Conservation (phyloP, 2,888 invertebrate genomes). For the Sicus ferrugineus region DNA sequence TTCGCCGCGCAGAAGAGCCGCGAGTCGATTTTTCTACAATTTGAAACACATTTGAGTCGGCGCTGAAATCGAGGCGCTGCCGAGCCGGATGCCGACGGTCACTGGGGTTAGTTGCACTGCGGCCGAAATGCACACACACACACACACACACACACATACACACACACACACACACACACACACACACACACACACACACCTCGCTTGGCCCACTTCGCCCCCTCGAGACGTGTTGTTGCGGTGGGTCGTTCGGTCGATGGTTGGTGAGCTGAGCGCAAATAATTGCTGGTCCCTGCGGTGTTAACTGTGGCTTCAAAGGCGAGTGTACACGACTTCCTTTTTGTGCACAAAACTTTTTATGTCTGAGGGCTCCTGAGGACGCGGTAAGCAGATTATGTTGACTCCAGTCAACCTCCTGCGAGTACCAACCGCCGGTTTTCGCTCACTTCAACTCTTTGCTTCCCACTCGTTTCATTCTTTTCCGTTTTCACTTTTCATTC, state of each 20-base stretch:
- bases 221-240: background rate
- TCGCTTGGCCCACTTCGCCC: too few relatives aligned
- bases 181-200: background rate
- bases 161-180: background rate
- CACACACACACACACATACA: background rate
- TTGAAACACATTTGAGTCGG: too few relatives aligned
- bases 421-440: background rate
- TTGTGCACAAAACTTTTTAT: background rate
- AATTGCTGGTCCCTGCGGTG: conserved; percentile 5
- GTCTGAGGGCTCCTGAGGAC: background rate
- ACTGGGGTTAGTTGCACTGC: too few relatives aligned
- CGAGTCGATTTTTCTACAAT: too few relatives aligned
- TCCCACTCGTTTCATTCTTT: too few relatives aligned
- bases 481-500: too few relatives aligned
- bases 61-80: too few relatives aligned
- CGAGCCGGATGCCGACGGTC: too few relatives aligned
- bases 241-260: background rate
- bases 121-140: background rate
- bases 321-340: background rate
- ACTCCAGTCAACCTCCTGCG: background rate
- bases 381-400: background rate
- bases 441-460: too few relatives aligned
- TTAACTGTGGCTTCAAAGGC: background rate
- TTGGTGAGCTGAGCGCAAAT: background rate
- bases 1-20: too few relatives aligned